These are phyloP conservation scores for Gambelia wislizenii DNA, from an alignment of 2,797 vertebrate genomes.

Conservation along the genomic window DNA sequence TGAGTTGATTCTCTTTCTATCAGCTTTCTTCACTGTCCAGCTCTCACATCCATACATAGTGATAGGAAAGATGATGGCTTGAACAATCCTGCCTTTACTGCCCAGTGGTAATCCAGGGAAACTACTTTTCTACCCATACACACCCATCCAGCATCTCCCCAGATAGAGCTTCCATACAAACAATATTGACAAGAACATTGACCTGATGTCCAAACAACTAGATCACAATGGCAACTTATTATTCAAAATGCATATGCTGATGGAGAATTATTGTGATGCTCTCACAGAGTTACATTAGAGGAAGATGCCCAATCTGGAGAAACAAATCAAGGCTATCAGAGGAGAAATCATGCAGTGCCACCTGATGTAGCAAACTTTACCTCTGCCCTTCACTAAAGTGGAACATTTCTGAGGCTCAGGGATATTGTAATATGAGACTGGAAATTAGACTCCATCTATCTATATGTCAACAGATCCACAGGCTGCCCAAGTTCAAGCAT, in stretches of 20 bases:
- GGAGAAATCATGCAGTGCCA: constrained; percentile 58
- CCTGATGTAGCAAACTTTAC: constrained; percentile 46
- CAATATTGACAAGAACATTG: constrained; percentile 45
- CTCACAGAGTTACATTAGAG: constrained; percentile 52
- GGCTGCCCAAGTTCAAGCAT: constrained; percentile 51
- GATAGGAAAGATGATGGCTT: too few relatives aligned
- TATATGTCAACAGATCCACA: constrained; percentile 61
- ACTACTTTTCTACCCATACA: background rate
- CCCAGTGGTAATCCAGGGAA: background rate
- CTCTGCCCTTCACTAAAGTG: constrained; percentile 29
- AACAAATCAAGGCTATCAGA: constrained; percentile 59
- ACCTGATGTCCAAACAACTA: constrained; percentile 48
- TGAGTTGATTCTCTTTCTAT: too few relatives aligned
- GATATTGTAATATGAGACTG: constrained; percentile 42
- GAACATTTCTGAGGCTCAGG: constrained; percentile 41
- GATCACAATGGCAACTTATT: constrained; percentile 44
- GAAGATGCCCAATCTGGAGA: constrained; percentile 52
- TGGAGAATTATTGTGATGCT: constrained; percentile 57
- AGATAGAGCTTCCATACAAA: constrained; percentile 1
- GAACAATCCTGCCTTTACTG: too few relatives aligned
- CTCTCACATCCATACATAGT: too few relatives aligned
- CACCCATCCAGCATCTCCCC: background rate
- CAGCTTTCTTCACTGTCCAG: too few relatives aligned
- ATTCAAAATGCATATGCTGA: constrained; percentile 54
- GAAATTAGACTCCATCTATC: constrained; percentile 67